Evolutionary conservation across 2,113 vertebrate genomes (phyloP).

Genomic region (Poeciliopsis turrubarensis): DNA sequence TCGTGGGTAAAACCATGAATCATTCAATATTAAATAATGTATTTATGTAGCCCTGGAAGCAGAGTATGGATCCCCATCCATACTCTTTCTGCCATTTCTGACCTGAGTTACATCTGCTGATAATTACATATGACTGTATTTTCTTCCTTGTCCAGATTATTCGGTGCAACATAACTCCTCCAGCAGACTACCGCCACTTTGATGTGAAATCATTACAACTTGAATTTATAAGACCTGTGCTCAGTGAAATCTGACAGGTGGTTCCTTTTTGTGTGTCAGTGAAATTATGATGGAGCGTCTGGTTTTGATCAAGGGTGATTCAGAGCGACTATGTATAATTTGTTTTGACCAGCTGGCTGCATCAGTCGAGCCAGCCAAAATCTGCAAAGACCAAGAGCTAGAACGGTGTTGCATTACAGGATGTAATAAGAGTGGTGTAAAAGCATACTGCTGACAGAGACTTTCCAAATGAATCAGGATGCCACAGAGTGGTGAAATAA

Average conservation of each 20-base stretch:
- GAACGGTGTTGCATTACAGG: conserved; percentile 56
- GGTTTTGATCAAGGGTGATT: conserved; percentile 35
- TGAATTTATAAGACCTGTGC: conserved; percentile 13
- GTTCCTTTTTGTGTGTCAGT: conserved; percentile 17
- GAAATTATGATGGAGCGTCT: conserved; percentile 26
- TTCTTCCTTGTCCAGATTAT: conserved; percentile 32
- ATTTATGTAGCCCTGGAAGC: conserved; percentile 52
- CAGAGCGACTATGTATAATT: conserved; percentile 26
- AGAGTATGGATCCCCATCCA: conserved; percentile 17
- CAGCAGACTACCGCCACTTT: conserved; percentile 13
- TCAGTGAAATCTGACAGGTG: conserved; percentile 8
- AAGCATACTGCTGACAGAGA: conserved; percentile 67
- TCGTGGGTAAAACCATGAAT: conserved; percentile 53
- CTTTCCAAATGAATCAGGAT: conserved; percentile 59
- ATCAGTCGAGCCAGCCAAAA: conserved; percentile 28
- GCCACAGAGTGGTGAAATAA: conserved; percentile 12
- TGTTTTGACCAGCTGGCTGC: conserved; percentile 39
- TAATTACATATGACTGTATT: conserved; percentile 55
- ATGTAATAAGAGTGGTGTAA: conserved; percentile 55
- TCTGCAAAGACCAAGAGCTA: conserved; percentile 27
- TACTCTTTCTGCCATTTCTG: conserved; percentile 39
- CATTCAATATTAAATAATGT: conserved; percentile 58
- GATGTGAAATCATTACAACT: conserved; percentile 39
- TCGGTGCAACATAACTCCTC: conserved; percentile 24
- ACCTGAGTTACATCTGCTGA: conserved; percentile 52